Base-by-base conservation (phyloP, 2,113 vertebrate genomes). In the Callopanchax toddi region DNA sequence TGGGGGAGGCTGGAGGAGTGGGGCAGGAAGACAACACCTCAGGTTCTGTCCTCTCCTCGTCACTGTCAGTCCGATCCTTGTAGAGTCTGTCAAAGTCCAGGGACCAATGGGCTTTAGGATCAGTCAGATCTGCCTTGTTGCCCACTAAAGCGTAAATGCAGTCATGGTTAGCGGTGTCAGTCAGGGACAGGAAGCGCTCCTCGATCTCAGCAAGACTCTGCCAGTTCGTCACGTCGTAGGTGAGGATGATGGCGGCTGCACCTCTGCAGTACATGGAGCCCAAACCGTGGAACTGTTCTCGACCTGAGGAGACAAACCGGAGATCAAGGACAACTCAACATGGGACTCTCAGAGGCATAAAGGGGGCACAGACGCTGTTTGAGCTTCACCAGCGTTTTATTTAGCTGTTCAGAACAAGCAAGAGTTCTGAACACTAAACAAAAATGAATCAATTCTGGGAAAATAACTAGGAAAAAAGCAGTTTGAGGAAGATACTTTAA, bases 201-300 rank as follows among this genome's bases (percentile, higher is more conserved):
- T 98, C 97, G 78, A 99, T 93, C 90, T 98, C 96, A 0, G 82
- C 72, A 11, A 98, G 91, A 87, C 95, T 99, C 79, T 98, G 97
- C 62, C 89, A 92, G 84, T 93, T 95, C 65, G 91, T 95, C 70
- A 96, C 95, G 0, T 99, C 97, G 0, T 99, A 99, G 0, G 93
- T 97, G 40, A 99, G 93, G 84, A 99, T 95, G 86, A 98, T 82
- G 0, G 95, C 97, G 0, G 93, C 91, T 0, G 97, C 97, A 0
- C 96, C 94, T 12, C 97, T 88, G 70, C 97, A 99, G 89, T 98
- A 99, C 97, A 99, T 95, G 2, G 97, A 99, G 40, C 97, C 97
- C 15, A 99, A 89, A 17, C 97, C 97, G 0, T 99, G 97, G 75
- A 99, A 99, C 89, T 98, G 97, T 70, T 99, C 97, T 9, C 96